A percentile compares a stretch with the other conserved stretches of the same genome.
Conservation (phyloP, 2,797 vertebrate genomes). For the Microtus agrestis region DNA sequence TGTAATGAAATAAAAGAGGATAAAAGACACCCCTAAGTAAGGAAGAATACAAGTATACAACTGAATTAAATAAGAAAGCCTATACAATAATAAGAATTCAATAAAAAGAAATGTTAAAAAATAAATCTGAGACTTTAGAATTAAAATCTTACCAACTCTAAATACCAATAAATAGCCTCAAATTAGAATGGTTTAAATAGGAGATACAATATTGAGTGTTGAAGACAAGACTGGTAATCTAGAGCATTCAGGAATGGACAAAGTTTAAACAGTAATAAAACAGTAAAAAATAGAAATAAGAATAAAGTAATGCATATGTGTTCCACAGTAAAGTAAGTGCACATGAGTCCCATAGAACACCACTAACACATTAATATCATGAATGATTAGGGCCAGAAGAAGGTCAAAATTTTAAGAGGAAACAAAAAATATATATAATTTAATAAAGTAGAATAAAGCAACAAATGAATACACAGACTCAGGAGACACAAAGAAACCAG, state of each 20-base stretch:
- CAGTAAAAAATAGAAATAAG: not conserved
- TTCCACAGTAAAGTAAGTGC: too few species aligned
- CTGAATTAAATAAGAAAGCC: not conserved
- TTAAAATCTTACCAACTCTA: not conserved
- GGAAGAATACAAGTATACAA: not conserved
- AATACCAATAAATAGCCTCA: not conserved
- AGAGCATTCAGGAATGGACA: not conserved
- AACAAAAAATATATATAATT: not conserved
- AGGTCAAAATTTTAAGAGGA: not conserved
- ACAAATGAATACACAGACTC: not conserved
- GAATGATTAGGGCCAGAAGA: not conserved
- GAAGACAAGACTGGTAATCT: not conserved
- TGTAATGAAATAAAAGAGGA: not conserved
- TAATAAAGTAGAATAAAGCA: not conserved
- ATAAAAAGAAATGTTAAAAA: not conserved
- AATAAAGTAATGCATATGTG: not conserved
- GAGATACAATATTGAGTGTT: not conserved
- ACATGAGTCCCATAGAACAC: not conserved
- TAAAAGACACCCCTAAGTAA: not conserved
- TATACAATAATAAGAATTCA: not conserved
- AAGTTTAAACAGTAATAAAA: not conserved
- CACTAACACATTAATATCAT: not conserved
- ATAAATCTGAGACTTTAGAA: not conserved
- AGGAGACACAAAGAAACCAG: not conserved
- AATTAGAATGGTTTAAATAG: not conserved